Conservation (phyloP, 2,888 invertebrate genomes). For the Bembecia ichneumoniformis region DNA sequence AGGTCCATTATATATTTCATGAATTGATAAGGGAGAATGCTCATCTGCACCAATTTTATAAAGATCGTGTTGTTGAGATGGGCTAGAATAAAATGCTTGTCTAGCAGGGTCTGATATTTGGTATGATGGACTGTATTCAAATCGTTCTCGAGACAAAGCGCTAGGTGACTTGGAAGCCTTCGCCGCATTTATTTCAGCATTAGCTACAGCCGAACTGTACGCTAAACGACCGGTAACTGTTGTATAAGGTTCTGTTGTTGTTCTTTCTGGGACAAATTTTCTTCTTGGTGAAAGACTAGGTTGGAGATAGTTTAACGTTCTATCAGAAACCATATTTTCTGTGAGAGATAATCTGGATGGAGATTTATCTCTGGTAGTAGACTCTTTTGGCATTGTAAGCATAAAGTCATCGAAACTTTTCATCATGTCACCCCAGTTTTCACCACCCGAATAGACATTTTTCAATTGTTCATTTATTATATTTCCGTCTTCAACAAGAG, state of each 20-base stretch:
- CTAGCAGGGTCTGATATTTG: conserved; percentile 50
- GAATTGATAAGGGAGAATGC: conserved; percentile 75
- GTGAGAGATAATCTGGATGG: conserved; percentile 75
- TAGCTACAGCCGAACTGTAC: conserved; percentile 78
- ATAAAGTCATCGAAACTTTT: conserved; percentile 75
- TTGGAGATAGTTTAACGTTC: conserved; percentile 74
- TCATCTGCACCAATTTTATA: conserved; percentile 68
- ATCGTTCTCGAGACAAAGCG: conserved; percentile 71
- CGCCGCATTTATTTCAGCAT: conserved; percentile 72
- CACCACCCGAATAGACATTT: conserved; percentile 76
- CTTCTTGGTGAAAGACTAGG: conserved; percentile 73
- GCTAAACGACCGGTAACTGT: conserved; percentile 76
- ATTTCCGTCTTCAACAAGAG: conserved; percentile 75
- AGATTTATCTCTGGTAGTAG: conserved; percentile 66
- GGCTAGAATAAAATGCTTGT: conserved; percentile 47
- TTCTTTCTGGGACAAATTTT: conserved; percentile 69
- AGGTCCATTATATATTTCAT: conserved; percentile 75
- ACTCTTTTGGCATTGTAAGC: conserved; percentile 64
- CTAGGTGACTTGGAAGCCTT: conserved; percentile 64
- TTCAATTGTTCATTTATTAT: conserved; percentile 79
- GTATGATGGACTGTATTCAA: conserved; percentile 71
- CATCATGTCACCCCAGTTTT: conserved; percentile 79
- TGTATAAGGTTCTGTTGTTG: conserved; percentile 75
- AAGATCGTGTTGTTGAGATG: conserved; percentile 58
- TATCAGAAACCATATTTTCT: conserved; percentile 75